Evolutionary conservation across 2,113 vertebrate genomes (phyloP).

Genomic region (Actenoides lindsayi): DNA sequence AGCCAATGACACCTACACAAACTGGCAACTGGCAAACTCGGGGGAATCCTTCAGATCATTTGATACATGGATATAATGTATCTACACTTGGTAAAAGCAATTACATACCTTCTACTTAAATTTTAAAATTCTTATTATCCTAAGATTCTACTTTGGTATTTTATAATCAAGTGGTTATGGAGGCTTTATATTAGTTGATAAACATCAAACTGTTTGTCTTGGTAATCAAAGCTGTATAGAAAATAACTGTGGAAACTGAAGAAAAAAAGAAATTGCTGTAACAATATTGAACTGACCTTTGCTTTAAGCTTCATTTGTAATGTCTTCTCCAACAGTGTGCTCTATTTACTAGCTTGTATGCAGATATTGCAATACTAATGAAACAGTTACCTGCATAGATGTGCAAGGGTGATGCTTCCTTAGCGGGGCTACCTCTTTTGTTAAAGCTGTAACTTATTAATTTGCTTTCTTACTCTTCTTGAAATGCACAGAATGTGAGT

Average conservation of each 20-base stretch:
- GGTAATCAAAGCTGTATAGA: not conserved
- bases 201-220: not conserved
- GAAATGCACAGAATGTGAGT: not conserved
- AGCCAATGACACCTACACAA: not conserved
- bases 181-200: not conserved
- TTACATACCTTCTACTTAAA: not conserved
- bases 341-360: not conserved
- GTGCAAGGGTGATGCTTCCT: not conserved
- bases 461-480: not conserved
- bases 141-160: not conserved
- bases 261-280: not conserved
- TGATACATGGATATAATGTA: not conserved
- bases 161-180: not conserved
- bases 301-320: not conserved
- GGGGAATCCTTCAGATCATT: not conserved
- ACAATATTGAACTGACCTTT: not conserved
- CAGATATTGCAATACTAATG: not conserved
- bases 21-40: not conserved
- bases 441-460: not conserved
- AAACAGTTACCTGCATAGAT: not conserved
- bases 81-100: not conserved
- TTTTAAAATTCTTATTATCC: not conserved
- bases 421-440: not conserved
- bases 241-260: not conserved
- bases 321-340: not conserved